phyloP scores from a whole-genome alignment of 2,888 invertebrate genomes.

The Gnatocerus cornutus region DNA sequence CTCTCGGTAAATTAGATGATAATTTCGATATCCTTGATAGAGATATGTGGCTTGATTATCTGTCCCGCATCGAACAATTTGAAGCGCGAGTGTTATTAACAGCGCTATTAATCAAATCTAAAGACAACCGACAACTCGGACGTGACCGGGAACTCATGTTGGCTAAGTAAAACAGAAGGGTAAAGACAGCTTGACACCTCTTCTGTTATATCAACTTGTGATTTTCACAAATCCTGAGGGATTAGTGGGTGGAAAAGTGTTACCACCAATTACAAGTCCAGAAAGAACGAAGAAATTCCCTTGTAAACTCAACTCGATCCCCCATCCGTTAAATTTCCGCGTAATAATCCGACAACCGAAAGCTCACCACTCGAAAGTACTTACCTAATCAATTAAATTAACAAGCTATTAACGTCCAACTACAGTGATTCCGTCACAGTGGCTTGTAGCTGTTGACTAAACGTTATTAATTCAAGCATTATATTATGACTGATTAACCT shows the following conservation, averaged over 20 bases:
- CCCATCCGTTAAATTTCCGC: neutral
- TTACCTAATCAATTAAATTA: slow-evolving; percentile 53
- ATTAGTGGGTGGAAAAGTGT: too few relatives aligned
- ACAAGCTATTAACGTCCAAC: slow-evolving; percentile 53
- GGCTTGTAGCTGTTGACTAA: slow-evolving; percentile 56
- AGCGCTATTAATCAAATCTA: slow-evolving; percentile 68
- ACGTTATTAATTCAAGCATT: slow-evolving; percentile 58
- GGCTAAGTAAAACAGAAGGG: slow-evolving; percentile 66
- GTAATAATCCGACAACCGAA: neutral
- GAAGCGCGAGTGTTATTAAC: slow-evolving; percentile 64
- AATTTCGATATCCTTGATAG: slow-evolving; percentile 54
- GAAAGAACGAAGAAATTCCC: too few relatives aligned
- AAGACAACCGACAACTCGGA: slow-evolving; percentile 69
- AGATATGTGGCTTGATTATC: slow-evolving; percentile 60
- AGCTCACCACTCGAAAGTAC: neutral
- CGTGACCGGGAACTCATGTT: slow-evolving; percentile 68
- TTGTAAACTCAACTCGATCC: neutral
- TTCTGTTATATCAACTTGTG: slow-evolving; percentile 47
- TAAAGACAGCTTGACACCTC: slow-evolving; percentile 67
- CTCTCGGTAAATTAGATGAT: slow-evolving; percentile 52
- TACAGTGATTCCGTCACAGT: slow-evolving; percentile 56
- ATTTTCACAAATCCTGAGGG: slow-evolving; percentile 46
- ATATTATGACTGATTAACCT: slow-evolving; percentile 61
- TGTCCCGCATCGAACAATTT: slow-evolving; percentile 63
- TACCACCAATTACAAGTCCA: too few relatives aligned